Percentiles rank a stretch among this genome's conserved stretches.
phyloP scores from a whole-genome alignment of 2,888 invertebrate species.

The Cryptus armator region DNA sequence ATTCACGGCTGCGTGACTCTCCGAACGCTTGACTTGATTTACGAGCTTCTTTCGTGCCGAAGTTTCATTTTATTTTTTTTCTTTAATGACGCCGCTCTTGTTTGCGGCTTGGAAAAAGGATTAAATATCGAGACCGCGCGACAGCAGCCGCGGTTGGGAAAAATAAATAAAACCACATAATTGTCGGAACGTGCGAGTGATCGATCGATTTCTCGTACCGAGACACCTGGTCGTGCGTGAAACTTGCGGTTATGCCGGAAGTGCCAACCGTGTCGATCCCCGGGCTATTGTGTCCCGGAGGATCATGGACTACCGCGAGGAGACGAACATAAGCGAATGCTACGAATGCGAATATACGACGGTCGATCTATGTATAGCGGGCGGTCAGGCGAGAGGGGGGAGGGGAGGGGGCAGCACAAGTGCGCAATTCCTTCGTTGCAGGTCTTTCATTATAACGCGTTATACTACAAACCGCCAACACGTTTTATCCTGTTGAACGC shows the following conservation, averaged over 20 bases:
- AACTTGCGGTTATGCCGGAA: conserved; percentile 53
- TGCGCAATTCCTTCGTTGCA: conserved; percentile 65
- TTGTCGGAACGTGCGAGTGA: conserved; percentile 35
- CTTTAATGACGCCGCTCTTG: background rate
- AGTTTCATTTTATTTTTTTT: conserved; percentile 6
- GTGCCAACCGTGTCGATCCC: conserved; percentile 5
- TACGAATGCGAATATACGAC: conserved; percentile 29
- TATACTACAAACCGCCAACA: conserved; percentile 44
- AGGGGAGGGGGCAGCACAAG: conserved; percentile 45
- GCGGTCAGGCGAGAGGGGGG: conserved; percentile 16
- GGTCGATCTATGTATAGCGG: conserved; percentile 21
- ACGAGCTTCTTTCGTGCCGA: conserved; percentile 8
- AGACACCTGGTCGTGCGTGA: conserved; percentile 49
- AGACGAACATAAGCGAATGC: conserved; percentile 36
- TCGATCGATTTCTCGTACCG: conserved; percentile 41
- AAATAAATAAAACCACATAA: conserved; percentile 1
- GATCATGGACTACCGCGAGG: conserved; percentile 2
- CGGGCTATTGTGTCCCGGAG: conserved; percentile 1
- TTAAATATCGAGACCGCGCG: background rate
- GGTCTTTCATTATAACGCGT: conserved; percentile 56
- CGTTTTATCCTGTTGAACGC: conserved; percentile 42
- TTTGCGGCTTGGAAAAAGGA: background rate
- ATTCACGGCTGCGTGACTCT: conserved; percentile 32
- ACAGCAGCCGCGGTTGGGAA: background rate
- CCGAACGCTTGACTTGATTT: conserved; percentile 20